phyloP scores from a whole-genome alignment of 2,888 invertebrate genomes.

The Chrysolina americana region DNA sequence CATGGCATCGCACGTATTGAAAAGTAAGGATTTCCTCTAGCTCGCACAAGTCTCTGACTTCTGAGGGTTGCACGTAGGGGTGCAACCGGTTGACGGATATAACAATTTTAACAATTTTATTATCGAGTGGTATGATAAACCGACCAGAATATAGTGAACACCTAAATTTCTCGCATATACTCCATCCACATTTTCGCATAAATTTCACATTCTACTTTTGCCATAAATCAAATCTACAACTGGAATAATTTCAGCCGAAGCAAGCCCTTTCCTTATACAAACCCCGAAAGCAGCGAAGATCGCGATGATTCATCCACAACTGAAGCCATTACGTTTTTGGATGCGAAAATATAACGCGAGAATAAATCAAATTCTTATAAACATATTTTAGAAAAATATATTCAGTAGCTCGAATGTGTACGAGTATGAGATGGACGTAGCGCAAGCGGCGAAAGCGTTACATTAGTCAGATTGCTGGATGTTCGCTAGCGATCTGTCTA shows the following conservation, averaged over 20 bases:
- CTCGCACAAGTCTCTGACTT: too few species aligned
- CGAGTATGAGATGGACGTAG: conserved; percentile 6
- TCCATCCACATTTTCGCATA: neutral
- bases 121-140: neutral
- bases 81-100: too few species aligned
- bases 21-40: too few species aligned
- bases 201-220: neutral
- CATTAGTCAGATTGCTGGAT: conserved; percentile 67
- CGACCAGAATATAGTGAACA: neutral
- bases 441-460: conserved; percentile 54
- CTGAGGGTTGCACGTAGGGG: too few species aligned
- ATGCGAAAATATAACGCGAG: conserved; percentile 59
- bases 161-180: too few species aligned
- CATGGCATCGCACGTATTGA: too few species aligned
- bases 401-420: conserved; percentile 53
- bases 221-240: conserved; percentile 47
- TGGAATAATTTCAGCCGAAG: conserved; percentile 47
- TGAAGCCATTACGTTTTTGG: conserved; percentile 54
- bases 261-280: conserved; percentile 37
- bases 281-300: conserved; percentile 47
- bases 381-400: conserved; percentile 63
- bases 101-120: too few species aligned
- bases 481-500: conserved; percentile 66
- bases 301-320: conserved; percentile 56
- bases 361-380: conserved; percentile 65